Conservation (phyloP, 2,113 vertebrate genomes). For the Campylomormyrus numenius region DNA sequence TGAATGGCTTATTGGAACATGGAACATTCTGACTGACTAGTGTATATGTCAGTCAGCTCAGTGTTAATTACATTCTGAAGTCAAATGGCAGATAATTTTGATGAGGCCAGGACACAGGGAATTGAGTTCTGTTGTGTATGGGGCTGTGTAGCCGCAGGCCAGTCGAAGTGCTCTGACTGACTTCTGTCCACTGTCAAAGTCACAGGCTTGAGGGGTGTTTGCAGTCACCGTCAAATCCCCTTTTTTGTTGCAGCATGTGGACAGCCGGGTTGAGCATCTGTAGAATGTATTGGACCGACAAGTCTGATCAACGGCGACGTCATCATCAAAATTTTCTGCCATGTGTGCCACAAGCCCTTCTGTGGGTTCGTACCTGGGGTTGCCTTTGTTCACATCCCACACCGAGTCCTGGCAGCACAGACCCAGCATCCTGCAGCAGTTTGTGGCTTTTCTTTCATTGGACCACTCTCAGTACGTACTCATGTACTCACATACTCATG, state of each 20-base stretch:
- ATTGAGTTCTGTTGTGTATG: neutral
- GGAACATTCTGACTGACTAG: neutral
- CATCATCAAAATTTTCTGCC: neutral
- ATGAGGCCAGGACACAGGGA: neutral
- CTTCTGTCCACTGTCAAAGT: neutral
- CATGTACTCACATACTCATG: too few relatives aligned
- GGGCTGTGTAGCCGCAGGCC: neutral
- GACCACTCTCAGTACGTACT: neutral
- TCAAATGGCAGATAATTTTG: neutral
- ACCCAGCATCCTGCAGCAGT: neutral
- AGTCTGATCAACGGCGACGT: neutral
- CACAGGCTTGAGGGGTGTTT: neutral
- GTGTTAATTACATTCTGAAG: neutral
- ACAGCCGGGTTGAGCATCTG: neutral
- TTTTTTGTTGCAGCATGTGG: neutral
- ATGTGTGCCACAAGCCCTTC: neutral
- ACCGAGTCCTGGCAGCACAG: neutral
- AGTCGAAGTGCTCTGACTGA: neutral
- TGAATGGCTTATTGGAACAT: neutral
- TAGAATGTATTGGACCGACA: neutral
- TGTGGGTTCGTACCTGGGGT: neutral
- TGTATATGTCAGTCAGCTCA: neutral
- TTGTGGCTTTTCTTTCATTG: neutral
- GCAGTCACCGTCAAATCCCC: neutral
- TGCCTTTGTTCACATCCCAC: neutral